Base-by-base conservation (phyloP, 2,888 invertebrate species). In the Lissocephala sabroskyi region DNA sequence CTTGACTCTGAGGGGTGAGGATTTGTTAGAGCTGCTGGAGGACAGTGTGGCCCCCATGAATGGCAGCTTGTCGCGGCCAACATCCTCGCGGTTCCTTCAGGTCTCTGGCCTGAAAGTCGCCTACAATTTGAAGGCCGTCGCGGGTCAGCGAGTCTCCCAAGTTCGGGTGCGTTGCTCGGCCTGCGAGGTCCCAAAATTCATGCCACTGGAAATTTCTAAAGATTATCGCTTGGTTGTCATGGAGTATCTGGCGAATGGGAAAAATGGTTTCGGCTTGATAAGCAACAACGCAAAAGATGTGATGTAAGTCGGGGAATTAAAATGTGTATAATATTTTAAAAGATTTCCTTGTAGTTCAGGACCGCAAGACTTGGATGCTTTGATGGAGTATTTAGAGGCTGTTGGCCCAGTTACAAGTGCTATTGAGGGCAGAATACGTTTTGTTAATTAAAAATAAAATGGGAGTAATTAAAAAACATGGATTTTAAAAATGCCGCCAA, bases 1-100 rank as follows among this genome's bases (percentile, higher is more conserved):
- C n/a, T 87, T 92, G 41, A 90, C 90, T 55, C 79, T 95, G 43
- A 84, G 85, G 43, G 95, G 95, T 0, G 82, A 85, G 45, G 82
- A 89, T 65, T 79, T 95, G 7, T 79, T 86, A 48, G 87, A 88
- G 48, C 87, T 90, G 16, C 86, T 91, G 0, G 90, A 91, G 80
- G 86, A 86, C 68, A 86, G 88, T 1, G 86, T 88, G 2, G 62
- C 65, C 0, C n/a, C 66, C 2, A 79, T 80, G 70, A 70, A 70
- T 9, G 10, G 40, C 4, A 67, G 37, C 17, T 37, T 45, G 0
- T 16, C 45, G 0, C 32, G 30, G 1, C 71, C 78, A 4, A 51
- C 45, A 10, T 79, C 79, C 1, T 64, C 59, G 0, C 56, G 74
- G 10, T 68, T 79, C 28, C 65, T 90, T 42, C 90, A 90, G 80